Conservation (phyloP, 2,113 vertebrate genomes). For the Hippocampus barbouri region DNA sequence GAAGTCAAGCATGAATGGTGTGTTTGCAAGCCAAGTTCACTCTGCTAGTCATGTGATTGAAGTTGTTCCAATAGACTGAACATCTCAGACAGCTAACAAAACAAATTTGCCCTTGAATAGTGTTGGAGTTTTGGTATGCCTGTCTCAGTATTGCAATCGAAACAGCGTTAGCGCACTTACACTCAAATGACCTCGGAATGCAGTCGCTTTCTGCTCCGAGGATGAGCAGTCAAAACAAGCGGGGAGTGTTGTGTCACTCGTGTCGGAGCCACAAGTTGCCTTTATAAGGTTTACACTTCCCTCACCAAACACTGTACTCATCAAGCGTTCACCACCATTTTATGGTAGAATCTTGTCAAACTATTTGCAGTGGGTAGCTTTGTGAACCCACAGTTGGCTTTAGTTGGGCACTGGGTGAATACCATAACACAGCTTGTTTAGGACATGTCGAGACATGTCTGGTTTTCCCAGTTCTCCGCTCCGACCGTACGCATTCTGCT, state of each 20-base stretch:
- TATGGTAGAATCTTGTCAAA: constrained; percentile 30
- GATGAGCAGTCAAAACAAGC: constrained; percentile 53
- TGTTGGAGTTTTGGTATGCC: constrained; percentile 4
- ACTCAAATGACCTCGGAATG: constrained; percentile 63
- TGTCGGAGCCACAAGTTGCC: constrained; percentile 46
- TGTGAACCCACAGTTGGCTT: constrained; percentile 13
- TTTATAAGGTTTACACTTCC: constrained; percentile 53
- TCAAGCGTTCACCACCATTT: constrained; percentile 37
- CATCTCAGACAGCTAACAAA: not conserved
- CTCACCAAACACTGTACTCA: constrained; percentile 8
- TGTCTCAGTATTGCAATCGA: constrained; percentile 37
- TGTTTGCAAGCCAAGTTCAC: constrained; percentile 2
- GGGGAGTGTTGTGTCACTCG: constrained; percentile 44
- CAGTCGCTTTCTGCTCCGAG: constrained; percentile 31
- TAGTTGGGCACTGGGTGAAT: constrained; percentile 23
- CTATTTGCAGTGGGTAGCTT: constrained; percentile 4
- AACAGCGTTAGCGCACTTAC: constrained; percentile 38
- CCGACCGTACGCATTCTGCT: constrained; percentile 28
- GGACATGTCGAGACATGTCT: constrained; percentile 59
- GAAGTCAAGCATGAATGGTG: constrained; percentile 13
- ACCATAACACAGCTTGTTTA: constrained; percentile 29
- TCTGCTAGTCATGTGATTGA: constrained; percentile 1
- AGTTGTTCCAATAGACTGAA: not conserved
- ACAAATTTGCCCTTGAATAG: not conserved
- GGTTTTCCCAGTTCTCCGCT: constrained; percentile 16